A percentile compares a stretch with the other conserved stretches of the same genome.
Conservation (phyloP, 2,888 invertebrate species). For the Ametastegia equiseti region DNA sequence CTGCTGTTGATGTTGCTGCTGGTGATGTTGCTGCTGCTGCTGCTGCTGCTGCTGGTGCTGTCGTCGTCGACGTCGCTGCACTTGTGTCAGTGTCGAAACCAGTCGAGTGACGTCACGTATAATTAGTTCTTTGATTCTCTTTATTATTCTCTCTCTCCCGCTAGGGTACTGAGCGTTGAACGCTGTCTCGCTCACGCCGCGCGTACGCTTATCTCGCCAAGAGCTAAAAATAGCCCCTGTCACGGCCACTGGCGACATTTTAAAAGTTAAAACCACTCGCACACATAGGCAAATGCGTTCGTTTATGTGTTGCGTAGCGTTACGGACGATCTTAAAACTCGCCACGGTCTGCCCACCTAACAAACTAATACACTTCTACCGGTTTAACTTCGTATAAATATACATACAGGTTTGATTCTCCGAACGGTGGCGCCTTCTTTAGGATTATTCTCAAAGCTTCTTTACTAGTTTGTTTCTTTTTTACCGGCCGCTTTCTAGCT, state of each 20-base stretch:
- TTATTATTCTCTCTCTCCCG: conserved; percentile 55
- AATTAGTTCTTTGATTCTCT: conserved; percentile 69
- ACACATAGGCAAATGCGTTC: conserved; percentile 35
- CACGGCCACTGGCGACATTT: conserved; percentile 75
- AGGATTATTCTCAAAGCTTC: conserved; percentile 6
- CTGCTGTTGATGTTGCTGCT: conserved; percentile 37
- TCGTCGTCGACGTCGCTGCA: conserved; percentile 18
- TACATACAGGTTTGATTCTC: background rate
- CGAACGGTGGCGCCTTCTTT: conserved; percentile 39
- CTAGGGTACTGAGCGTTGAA: conserved; percentile 34
- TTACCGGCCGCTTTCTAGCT: conserved; percentile 21
- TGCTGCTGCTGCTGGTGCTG: conserved; percentile 22
- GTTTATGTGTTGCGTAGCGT: too few relatives aligned
- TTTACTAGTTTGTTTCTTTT: background rate
- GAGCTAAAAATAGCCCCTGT: conserved; percentile 74
- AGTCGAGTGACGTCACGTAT: conserved; percentile 70
- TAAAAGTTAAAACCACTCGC: conserved; percentile 69
- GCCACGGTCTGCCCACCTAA: background rate
- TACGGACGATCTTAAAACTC: conserved; percentile 50
- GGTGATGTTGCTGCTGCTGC: conserved; percentile 43
- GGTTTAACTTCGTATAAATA: background rate
- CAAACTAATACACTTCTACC: background rate
- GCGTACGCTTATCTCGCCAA: conserved; percentile 71
- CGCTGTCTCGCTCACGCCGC: conserved; percentile 53
- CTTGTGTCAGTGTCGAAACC: conserved; percentile 60